A percentile compares a stretch with the other conserved stretches of the same genome.
These are phyloP conservation scores for Siniperca chuatsi DNA, from an alignment of 2,113 vertebrate genomes.

Conservation along the genomic window DNA sequence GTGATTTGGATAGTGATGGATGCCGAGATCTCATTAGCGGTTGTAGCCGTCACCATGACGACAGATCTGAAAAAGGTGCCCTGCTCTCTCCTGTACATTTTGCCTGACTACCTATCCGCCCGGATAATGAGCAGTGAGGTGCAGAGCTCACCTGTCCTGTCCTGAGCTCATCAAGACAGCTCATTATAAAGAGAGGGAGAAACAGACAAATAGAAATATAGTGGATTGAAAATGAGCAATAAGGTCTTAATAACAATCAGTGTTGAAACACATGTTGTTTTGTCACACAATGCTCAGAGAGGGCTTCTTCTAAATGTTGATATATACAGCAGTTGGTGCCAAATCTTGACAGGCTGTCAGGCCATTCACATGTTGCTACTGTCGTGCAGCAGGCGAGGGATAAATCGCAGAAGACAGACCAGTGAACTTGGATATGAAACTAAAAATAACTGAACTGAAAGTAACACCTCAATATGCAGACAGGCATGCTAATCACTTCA, in stretches of 20 bases:
- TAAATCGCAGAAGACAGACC: conserved; percentile 10
- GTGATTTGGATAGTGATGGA: conserved; percentile 23
- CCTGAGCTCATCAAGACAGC: conserved; percentile 29
- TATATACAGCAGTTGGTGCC: not conserved
- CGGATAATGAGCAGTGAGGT: conserved; percentile 65
- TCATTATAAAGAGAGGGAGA: conserved; percentile 57
- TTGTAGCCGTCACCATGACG: conserved; percentile 48
- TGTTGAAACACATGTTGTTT: not conserved
- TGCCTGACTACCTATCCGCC: conserved; percentile 45
- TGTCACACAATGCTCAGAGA: not conserved
- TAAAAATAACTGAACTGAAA: conserved; percentile 14
- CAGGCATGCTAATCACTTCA: not conserved
- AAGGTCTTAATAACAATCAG: not conserved
- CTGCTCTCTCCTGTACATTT: conserved; percentile 22
- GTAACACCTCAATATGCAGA: not conserved
- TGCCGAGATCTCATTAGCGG: conserved; percentile 64
- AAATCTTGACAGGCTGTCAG: not conserved
- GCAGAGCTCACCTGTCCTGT: conserved; percentile 56
- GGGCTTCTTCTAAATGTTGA: not conserved
- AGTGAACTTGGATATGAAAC: conserved; percentile 2
- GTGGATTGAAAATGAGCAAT: not conserved
- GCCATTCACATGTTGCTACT: not conserved
- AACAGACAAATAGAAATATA: not conserved
- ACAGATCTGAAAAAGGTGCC: conserved; percentile 19
- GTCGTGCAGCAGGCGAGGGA: not conserved